Base-by-base conservation (phyloP, 1,140 invertebrate species). In the Monochamus saltuarius region DNA sequence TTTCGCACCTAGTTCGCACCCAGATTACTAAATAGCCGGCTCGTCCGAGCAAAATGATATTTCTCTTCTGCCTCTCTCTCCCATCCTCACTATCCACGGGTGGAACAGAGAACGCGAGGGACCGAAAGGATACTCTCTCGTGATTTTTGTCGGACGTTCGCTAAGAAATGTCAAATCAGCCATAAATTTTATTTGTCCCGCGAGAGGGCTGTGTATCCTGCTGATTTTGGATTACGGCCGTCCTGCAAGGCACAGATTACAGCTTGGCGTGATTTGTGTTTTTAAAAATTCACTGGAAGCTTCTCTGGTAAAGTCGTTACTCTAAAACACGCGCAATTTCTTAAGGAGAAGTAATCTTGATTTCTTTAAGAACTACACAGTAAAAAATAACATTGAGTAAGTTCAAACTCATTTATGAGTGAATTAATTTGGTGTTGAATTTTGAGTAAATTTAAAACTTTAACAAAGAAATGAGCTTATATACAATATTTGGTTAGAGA, bases 171-270 rank as follows among this genome's bases (percentile, higher is more conserved):
- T 77, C 73, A 77, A 75, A 76, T 76, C 74, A 75, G 76, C 79
- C 77, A 79, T 82, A 81, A 79, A 81, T 81, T 81, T 79, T 79
- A 79, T 78, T 75, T 77, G 77, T 75, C 77, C 77, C 67, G 59
- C 60, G 73, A 69, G 73, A 71, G 50, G 63, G 53, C 55, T 68
- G 29, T 60, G 36, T 22, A 55, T 37, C 46, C 60, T 46, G 22
- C 22, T 29, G 22, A 29, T 29, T 29, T 47, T 50, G 42, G 61
- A 62, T 61, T 56, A 40, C 11, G 42, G 22, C 46, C 34, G 22
- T 35, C 29, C 54, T 40, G 55, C 35, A 46, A 43, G 37, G 45
- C 45, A 49, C 55, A 47, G 55, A 57, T 57, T 57, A 46, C 55
- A 46, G 38, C 29, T 37, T 55, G 46, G 46, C 39, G 53, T 45